phyloP scores from a whole-genome alignment of 2,888 invertebrate genomes.

The Tribolium freemani region DNA sequence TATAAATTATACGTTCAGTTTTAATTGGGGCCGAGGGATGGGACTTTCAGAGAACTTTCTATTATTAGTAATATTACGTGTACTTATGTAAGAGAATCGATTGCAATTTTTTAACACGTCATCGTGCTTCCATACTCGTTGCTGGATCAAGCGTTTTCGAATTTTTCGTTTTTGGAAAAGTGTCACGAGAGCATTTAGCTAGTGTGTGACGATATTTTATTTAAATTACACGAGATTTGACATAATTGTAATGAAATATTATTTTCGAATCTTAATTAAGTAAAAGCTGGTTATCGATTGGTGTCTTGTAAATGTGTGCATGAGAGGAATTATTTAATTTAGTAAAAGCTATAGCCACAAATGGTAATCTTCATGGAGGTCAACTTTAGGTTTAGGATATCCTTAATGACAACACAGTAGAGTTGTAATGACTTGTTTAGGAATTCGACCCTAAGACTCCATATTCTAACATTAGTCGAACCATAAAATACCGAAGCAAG shows the following conservation, averaged over 20 bases:
- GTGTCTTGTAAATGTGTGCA: constrained; percentile 19
- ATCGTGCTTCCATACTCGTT: constrained; percentile 6
- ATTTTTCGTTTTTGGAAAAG: constrained; percentile 2
- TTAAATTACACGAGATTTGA: background rate
- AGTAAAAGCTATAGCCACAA: constrained; percentile 29
- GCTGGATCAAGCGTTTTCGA: background rate
- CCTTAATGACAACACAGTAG: constrained; percentile 39
- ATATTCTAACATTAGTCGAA: constrained; percentile 31
- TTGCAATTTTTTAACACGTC: constrained; percentile 28
- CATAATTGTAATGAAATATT: background rate
- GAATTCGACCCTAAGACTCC: constrained; percentile 40
- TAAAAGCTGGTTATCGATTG: constrained; percentile 29
- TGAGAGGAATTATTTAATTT: constrained; percentile 38
- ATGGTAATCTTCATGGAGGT: constrained; percentile 40
- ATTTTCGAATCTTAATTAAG: constrained; percentile 14
- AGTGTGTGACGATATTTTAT: background rate
- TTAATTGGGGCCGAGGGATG: constrained; percentile 5
- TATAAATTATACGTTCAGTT: constrained; percentile 23
- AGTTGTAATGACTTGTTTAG: constrained; percentile 43
- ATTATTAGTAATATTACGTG: constrained; percentile 30
- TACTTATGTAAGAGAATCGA: constrained; percentile 24
- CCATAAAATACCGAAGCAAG: constrained; percentile 25
- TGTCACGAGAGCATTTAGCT: constrained; percentile 7
- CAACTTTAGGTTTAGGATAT: constrained; percentile 43
- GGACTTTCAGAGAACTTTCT: constrained; percentile 6